Base-by-base conservation (phyloP, 2,888 invertebrate species). In the Prosopocoilus inquinatus region DNA sequence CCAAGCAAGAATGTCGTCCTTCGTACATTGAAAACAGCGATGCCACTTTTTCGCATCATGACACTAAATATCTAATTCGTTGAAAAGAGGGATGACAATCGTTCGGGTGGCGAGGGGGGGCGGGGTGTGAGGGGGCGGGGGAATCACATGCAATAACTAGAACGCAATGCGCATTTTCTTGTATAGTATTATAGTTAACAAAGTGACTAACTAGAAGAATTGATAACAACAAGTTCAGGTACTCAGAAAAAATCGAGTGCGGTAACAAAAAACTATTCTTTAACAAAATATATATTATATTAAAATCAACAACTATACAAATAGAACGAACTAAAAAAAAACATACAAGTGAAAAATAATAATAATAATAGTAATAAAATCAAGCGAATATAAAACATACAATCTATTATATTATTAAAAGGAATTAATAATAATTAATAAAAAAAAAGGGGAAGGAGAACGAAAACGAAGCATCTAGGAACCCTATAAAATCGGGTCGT, bases 211-310 rank as follows among this genome's bases (percentile, higher is more conserved):
- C 20, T 28, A 28, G 20, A 28, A 33, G 32, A 51, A 51, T 38
- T 13, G 13, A 13, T 28, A 28, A 45, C 13, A 51, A 28, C 67
- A 70, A 69, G 56, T 60, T 72, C 72, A 72, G 70, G 71, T 71
- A 73, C 72, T 64, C 66, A 64, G 66, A 64, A 62, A 65, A 61
- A 67, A 69, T 60, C 61, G 59, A 66, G 64, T 67, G 69, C 69
- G 69, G 70, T 59, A 64, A 73, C 72, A 70, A 70, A 28, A 70
- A 62, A 65, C 70, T 59, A 59, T 60, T 68, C 73, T 71, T 70
- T 76, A 76, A 76, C 75, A 83, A 83, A 81, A 82, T 82, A 83
- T 76, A 75, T 75, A 76, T 76, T 73, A 81, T 83, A 83, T 81
- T 80, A 83, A 72, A 72, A 70, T 76, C 74, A 76, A 76, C 76